These are phyloP conservation scores for Sipunculus nudus DNA, from an alignment of 2,888 invertebrate species.

Conservation along the genomic window DNA sequence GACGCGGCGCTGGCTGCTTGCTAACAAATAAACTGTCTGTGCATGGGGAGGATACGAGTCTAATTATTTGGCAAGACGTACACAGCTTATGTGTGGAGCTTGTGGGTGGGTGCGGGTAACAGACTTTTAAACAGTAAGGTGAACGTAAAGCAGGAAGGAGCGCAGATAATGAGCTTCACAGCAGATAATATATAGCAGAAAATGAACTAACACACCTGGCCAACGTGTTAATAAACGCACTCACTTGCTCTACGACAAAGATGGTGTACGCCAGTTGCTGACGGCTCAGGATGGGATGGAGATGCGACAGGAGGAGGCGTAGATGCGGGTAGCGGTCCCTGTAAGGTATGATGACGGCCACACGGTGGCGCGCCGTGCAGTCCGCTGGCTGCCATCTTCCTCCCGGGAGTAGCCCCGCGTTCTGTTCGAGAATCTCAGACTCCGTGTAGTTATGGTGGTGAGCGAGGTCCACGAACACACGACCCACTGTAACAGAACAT, in stretches of 20 bases:
- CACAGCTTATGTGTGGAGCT: too few species aligned
- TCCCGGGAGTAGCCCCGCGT: slow-evolving; percentile 46
- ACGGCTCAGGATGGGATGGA: slow-evolving; percentile 69
- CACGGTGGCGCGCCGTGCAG: slow-evolving; percentile 55
- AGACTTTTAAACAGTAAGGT: too few species aligned
- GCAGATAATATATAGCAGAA: too few species aligned
- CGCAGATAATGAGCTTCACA: too few species aligned
- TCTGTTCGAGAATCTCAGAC: slow-evolving; percentile 31
- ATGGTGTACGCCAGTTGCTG: slow-evolving; percentile 70
- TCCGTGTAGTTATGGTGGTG: slow-evolving; percentile 30
- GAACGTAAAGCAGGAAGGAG: too few species aligned
- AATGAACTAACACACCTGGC: too few species aligned
- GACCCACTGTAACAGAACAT: slow-evolving; percentile 37
- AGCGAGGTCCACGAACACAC: slow-evolving; percentile 31
- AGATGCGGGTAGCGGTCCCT: slow-evolving; percentile 69
- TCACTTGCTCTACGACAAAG: slow-evolving; percentile 70
- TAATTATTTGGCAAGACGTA: too few species aligned
- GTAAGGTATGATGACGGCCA: slow-evolving; percentile 63
- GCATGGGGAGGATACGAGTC: too few species aligned
- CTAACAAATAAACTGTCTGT: too few species aligned
- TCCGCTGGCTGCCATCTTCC: slow-evolving; percentile 47
- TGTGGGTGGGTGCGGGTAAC: too few species aligned
- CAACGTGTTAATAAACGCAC: background rate
- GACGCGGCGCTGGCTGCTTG: too few species aligned
- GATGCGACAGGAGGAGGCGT: slow-evolving; percentile 65